These are phyloP conservation scores for Leucophenga varia DNA, from an alignment of 1,140 invertebrate genomes.

Conservation along the genomic window DNA sequence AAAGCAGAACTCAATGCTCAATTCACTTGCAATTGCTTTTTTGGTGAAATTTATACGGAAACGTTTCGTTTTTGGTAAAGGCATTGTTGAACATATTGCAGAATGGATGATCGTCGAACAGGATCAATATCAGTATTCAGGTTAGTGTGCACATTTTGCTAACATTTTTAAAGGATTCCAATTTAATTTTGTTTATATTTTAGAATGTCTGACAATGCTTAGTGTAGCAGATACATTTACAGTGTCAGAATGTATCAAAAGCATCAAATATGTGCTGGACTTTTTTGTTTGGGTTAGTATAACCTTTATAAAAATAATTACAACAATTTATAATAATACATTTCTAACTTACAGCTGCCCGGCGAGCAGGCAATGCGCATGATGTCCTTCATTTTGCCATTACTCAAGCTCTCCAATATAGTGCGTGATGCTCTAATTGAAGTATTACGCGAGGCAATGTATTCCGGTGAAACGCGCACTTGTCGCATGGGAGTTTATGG, in stretches of 20 bases:
- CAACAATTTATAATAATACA: neutral
- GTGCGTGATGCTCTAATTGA: constrained; percentile 50
- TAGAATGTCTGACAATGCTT: constrained; percentile 45
- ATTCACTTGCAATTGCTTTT: constrained; percentile 41
- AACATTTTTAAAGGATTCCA: neutral
- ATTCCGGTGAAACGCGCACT: constrained; percentile 34
- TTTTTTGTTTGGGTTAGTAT: constrained; percentile 44
- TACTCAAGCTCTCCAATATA: constrained; percentile 41
- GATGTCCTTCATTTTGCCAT: constrained; percentile 51
- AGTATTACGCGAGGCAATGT: constrained; percentile 45
- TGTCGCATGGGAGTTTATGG: constrained; percentile 50
- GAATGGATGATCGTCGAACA: constrained; percentile 53
- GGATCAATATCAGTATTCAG: constrained; percentile 45
- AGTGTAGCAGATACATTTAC: constrained; percentile 51
- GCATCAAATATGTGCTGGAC: constrained; percentile 46
- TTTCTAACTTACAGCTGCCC: constrained; percentile 27
- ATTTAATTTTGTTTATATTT: neutral
- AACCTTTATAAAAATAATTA: neutral
- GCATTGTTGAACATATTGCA: constrained; percentile 39
- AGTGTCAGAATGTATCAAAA: constrained; percentile 41
- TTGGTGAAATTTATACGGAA: constrained; percentile 44
- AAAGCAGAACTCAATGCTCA: constrained; percentile 30
- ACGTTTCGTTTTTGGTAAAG: constrained; percentile 47
- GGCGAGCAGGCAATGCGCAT: constrained; percentile 54
- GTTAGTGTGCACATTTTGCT: constrained; percentile 8